These are phyloP conservation scores for Eubasilissa regina DNA, from an alignment of 1,140 invertebrate genomes.

Conservation along the genomic window DNA sequence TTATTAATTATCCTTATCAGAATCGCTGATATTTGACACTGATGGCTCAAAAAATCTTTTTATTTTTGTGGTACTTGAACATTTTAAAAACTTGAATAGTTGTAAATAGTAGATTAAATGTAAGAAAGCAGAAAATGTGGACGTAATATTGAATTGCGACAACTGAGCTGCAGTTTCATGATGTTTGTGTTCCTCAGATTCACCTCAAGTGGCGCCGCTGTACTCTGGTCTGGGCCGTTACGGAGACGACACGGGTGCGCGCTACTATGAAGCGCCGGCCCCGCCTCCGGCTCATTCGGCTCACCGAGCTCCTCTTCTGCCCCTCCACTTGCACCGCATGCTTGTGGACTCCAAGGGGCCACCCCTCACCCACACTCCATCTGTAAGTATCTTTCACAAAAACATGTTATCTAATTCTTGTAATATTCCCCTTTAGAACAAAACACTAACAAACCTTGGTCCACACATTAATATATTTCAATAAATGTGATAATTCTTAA, in stretches of 20 bases:
- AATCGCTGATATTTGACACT: too few relatives aligned
- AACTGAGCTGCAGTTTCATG: neutral
- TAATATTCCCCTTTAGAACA: too few relatives aligned
- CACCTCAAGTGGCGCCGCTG: conserved; percentile 76
- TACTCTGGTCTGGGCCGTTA: conserved; percentile 67
- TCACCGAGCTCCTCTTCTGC: conserved; percentile 39
- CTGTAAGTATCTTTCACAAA: conserved; percentile 16
- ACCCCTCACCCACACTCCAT: conserved; percentile 9
- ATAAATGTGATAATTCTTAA: too few relatives aligned
- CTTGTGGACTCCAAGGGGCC: conserved; percentile 35
- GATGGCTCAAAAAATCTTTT: too few relatives aligned
- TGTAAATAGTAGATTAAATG: too few relatives aligned
- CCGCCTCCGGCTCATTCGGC: conserved; percentile 75
- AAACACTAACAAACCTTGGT: too few relatives aligned
- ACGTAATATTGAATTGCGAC: neutral
- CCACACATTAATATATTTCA: too few relatives aligned
- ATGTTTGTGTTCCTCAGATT: conserved; percentile 67
- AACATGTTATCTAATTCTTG: neutral
- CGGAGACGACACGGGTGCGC: conserved; percentile 65
- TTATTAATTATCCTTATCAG: too few relatives aligned
- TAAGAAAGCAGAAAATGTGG: neutral
- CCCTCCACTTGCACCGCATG: conserved; percentile 43
- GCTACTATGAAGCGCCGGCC: conserved; percentile 72
- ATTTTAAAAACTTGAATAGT: too few relatives aligned
- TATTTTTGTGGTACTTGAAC: too few relatives aligned